phyloP scores from a whole-genome alignment of 2,113 vertebrate species.

The Taxidea taxus region DNA sequence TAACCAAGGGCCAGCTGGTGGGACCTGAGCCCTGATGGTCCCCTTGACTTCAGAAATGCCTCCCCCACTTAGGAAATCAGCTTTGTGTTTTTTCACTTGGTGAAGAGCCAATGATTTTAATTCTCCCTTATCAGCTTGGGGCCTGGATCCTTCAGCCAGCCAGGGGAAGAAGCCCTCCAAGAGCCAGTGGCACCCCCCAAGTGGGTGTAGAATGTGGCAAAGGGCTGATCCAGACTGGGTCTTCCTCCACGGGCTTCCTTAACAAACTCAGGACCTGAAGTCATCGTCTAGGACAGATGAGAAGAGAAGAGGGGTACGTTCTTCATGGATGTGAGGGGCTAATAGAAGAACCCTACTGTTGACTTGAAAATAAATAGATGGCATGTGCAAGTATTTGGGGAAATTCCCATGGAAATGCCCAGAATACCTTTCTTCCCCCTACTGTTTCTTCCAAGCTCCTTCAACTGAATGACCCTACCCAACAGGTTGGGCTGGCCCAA shows the following conservation, averaged over 20 bases:
- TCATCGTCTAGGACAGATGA: background rate
- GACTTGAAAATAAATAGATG: slow-evolving; percentile 54
- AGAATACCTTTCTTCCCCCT: background rate
- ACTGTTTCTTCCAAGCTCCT: background rate
- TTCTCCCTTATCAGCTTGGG: background rate
- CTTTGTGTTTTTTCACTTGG: background rate
- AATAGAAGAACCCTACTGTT: background rate
- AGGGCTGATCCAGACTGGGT: background rate
- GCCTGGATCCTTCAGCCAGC: background rate
- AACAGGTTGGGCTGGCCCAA: slow-evolving; percentile 57
- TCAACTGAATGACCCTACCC: background rate
- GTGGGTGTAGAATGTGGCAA: background rate
- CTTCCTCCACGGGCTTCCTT: background rate
- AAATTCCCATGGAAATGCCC: background rate
- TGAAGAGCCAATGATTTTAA: background rate
- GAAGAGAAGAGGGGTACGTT: background rate
- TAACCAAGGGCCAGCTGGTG: background rate
- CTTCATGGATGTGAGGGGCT: background rate
- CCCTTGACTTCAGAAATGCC: background rate
- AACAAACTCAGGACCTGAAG: background rate
- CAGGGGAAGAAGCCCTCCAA: background rate
- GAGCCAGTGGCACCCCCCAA: background rate
- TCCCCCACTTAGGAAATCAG: background rate
- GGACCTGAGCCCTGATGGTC: background rate
- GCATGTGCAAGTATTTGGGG: background rate